phyloP scores from a whole-genome alignment of 1,140 invertebrate genomes.

The Sycophaga agraensis region DNA sequence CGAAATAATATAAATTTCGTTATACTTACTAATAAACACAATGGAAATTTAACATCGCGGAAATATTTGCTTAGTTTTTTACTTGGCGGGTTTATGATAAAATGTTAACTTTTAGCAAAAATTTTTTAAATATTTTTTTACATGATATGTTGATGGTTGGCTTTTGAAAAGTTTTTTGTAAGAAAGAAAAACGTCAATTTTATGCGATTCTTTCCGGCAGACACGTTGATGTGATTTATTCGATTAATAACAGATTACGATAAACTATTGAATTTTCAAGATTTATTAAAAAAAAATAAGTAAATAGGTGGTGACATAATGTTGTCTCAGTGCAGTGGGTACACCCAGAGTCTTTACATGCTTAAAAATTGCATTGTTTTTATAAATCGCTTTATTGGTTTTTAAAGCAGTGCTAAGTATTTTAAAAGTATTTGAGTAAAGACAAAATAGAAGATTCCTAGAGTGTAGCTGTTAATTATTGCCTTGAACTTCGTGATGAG shows the following conservation, averaged over 20 bases:
- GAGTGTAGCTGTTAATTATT: constrained; percentile 19
- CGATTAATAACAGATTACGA: constrained; percentile 14
- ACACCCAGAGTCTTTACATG: constrained; percentile 6
- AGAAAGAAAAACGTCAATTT: constrained; percentile 15
- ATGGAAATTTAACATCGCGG: constrained; percentile 15
- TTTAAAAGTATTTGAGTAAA: neutral
- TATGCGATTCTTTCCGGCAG: neutral
- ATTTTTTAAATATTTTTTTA: constrained; percentile 24
- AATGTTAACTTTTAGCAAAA: constrained; percentile 15
- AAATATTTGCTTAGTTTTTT: constrained; percentile 19
- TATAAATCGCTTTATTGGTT: constrained; percentile 30
- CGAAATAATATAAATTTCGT: constrained; percentile 15
- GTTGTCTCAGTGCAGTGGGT: neutral
- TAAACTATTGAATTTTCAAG: constrained; percentile 18
- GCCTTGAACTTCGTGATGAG: constrained; percentile 21
- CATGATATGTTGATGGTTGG: constrained; percentile 13
- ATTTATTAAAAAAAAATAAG: constrained; percentile 19
- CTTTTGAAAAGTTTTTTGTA: constrained; percentile 15
- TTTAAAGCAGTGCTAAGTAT: constrained; percentile 2
- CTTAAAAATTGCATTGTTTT: constrained; percentile 33
- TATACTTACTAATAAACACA: constrained; percentile 15
- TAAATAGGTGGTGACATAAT: neutral
- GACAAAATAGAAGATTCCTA: constrained; percentile 16
- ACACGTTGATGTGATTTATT: constrained; percentile 7
- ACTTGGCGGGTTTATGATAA: constrained; percentile 8